Conservation (phyloP, 2,888 invertebrate genomes). For the Campoletis raptor region DNA sequence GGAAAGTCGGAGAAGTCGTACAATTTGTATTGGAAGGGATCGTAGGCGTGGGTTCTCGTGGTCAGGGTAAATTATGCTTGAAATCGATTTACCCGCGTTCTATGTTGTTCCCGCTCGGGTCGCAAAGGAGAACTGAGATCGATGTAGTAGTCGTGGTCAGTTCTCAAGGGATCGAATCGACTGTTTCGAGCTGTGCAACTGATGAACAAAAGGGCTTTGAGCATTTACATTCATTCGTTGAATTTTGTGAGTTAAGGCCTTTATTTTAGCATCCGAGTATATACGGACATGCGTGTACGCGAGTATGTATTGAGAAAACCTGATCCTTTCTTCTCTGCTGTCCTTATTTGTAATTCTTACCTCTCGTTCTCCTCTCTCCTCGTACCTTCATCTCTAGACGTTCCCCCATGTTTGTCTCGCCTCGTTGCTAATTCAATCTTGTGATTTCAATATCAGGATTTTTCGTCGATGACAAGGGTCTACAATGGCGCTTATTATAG, state of each 20-base stretch:
- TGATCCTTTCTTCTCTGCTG: conserved; percentile 52
- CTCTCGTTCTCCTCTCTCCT: conserved; percentile 24
- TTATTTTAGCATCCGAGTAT: background rate
- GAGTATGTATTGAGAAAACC: conserved; percentile 16
- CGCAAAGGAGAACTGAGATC: conserved; percentile 4
- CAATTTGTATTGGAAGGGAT: conserved; percentile 64
- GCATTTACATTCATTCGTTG: background rate
- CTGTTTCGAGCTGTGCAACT: conserved; percentile 3
- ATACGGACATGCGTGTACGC: background rate
- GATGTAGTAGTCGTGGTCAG: conserved; percentile 19
- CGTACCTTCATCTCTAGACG: conserved; percentile 19
- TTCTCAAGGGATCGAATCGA: conserved; percentile 43
- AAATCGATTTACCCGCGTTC: conserved; percentile 74
- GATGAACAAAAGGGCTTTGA: conserved; percentile 3
- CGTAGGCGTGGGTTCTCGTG: conserved; percentile 61
- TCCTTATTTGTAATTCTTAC: conserved; percentile 17
- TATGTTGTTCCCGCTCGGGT: background rate
- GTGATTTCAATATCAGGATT: conserved; percentile 45
- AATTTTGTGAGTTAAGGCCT: background rate
- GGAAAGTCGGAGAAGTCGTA: conserved; percentile 13
- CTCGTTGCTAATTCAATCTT: conserved; percentile 58
- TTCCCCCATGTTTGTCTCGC: conserved; percentile 6
- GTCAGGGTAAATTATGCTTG: conserved; percentile 76
- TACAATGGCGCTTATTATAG: conserved; percentile 61
- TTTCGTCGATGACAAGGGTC: conserved; percentile 44